Conservation (phyloP, 2,797 vertebrate genomes). For the Melanotaenia nigrans region DNA sequence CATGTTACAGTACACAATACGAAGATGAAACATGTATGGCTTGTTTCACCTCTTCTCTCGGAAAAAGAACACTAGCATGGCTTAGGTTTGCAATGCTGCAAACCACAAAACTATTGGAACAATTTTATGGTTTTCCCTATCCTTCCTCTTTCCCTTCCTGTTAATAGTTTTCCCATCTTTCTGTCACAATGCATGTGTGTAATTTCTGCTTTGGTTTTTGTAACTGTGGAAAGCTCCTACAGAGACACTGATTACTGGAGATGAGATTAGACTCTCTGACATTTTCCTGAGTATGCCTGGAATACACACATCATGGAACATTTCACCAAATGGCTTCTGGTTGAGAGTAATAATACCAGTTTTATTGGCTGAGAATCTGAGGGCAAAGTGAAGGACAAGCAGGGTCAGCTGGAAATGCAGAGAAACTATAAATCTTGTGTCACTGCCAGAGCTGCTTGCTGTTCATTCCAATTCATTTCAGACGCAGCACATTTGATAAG, state of each 20-base stretch:
- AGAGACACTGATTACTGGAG: conserved; percentile 46
- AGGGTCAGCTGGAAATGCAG: conserved; percentile 48
- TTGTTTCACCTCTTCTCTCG: background rate
- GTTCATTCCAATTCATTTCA: conserved; percentile 4
- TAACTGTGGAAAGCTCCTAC: conserved; percentile 28
- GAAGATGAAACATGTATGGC: background rate
- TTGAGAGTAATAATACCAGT: conserved; percentile 57
- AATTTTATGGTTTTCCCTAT: no score
- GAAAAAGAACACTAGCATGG: background rate
- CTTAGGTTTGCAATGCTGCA: background rate
- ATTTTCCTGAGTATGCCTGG: conserved; percentile 38
- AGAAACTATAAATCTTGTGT: conserved; percentile 32
- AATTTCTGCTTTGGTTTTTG: conserved; percentile 23
- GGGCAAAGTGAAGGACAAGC: conserved; percentile 49
- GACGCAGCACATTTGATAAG: background rate
- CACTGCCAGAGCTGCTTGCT: background rate
- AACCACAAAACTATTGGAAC: background rate
- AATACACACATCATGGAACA: conserved; percentile 41
- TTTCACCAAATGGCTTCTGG: conserved; percentile 36
- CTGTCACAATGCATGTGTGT: background rate
- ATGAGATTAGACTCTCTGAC: conserved; percentile 46
- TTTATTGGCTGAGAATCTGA: conserved; percentile 54
- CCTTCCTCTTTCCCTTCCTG: no score
- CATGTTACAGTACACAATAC: background rate
- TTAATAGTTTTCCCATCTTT: no score